Base-by-base conservation (phyloP, 2,888 invertebrate genomes). In the Drosophila meridiana region DNA sequence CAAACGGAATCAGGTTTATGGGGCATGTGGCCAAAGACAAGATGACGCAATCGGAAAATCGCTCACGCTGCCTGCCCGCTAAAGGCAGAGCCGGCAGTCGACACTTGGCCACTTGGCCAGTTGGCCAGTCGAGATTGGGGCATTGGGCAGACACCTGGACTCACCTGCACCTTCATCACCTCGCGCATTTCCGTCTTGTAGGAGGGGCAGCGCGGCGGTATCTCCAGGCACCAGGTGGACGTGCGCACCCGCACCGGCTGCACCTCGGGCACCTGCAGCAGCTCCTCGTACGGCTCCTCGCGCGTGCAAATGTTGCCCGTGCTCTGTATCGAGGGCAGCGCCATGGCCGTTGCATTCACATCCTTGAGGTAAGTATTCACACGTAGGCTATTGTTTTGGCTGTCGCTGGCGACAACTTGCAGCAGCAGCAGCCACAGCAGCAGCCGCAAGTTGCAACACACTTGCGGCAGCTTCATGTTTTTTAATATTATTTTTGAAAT, bases 171-270 rank as follows among this genome's bases (percentile, higher is more conserved):
- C 89, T 95, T 95, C 87, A 96, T 95, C 73, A 95, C 95, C 87
- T 96, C 95, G 78, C 95, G 94, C 94, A 95, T 94, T 92, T 95
- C 95, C 13, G 95, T 95, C 87, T 94, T 95, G 92, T 96, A 96
- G 88, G 94, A 94, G 52, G 96, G 96, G 91, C 97, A 97, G 74
- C 97, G 94, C n/a, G 97, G 97, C 7, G 97, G 97, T 88, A 97
- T 94, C 73, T 95, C 95, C 88, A 96, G 93, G 89, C 97, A 97
- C 97, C 97, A 97, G 82, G 95, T 95, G 91, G 96, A 96, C 2
- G 95, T 95, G 73, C 96, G 94, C 57, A 96, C 95, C 4, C 94
- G 93, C 92, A 96, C 95, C 58, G 96, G 95, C 69, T 96, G 95
- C 81, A 90, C 83, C 48, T 90, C 83, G 26, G 93, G 93, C 60